Evolutionary conservation across 2,113 vertebrate genomes (phyloP).

Genomic region (Psettodes erumei): DNA sequence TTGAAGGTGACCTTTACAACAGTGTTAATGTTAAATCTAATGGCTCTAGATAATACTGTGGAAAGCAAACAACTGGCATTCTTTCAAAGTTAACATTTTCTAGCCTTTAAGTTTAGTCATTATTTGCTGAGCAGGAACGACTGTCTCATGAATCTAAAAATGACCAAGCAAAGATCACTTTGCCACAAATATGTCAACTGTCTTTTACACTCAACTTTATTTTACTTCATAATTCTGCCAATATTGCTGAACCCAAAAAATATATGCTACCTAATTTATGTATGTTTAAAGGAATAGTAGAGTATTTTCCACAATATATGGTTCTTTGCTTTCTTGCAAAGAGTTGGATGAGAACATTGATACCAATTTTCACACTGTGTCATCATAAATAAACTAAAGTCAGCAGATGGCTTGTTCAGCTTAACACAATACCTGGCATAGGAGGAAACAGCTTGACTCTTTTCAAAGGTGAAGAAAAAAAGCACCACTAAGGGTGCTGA

Average conservation of each 20-base stretch:
- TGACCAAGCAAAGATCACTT: not conserved
- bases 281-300: not conserved
- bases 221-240: not conserved
- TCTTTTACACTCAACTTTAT: not conserved
- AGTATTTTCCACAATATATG: not conserved
- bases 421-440: not conserved
- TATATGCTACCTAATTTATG: not conserved
- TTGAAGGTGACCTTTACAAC: not conserved
- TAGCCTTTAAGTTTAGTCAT: not conserved
- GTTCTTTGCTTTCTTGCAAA: not conserved
- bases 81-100: not conserved
- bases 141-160: not conserved
- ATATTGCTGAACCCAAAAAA: not conserved
- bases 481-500: not conserved
- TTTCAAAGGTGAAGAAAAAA: not conserved
- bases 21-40: slow-evolving; percentile 4
- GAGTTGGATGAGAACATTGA: not conserved
- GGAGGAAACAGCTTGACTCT: not conserved
- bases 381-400: not conserved
- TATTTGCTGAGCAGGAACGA: not conserved
- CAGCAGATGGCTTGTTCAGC: not conserved
- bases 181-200: not conserved
- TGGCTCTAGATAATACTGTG: not conserved
- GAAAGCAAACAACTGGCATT: slow-evolving; percentile 18
- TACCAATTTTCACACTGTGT: not conserved